Percentiles rank a stretch among this genome's conserved stretches.
Evolutionary conservation across 2,797 vertebrate genomes (phyloP).

Genomic region (Tenualosa thibaudeaui): DNA sequence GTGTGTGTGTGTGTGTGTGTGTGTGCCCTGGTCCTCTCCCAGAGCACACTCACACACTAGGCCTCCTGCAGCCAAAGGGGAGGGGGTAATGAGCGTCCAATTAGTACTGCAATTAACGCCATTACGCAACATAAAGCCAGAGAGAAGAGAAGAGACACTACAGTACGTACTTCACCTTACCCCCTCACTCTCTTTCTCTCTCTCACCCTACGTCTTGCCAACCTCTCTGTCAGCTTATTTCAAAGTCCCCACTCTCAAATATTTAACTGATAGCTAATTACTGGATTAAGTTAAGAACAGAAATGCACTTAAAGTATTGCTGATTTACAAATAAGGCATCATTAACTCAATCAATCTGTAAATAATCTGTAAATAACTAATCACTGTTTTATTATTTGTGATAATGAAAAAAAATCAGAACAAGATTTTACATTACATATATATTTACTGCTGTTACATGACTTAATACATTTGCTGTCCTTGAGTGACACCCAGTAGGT

Average conservation of each 20-base stretch:
- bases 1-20: neutral
- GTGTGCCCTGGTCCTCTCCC: neutral
- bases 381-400: neutral
- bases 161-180: conserved; percentile 47
- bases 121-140: conserved; percentile 30
- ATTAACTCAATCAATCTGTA: neutral
- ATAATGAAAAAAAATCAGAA: too few species aligned
- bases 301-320: neutral
- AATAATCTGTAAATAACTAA: neutral
- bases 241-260: neutral
- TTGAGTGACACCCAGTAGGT: neutral
- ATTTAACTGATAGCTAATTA: neutral
- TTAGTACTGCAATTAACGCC: conserved; percentile 38
- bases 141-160: neutral
- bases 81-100: conserved; percentile 31
- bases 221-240: neutral
- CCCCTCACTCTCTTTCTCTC: neutral
- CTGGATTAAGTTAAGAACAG: neutral
- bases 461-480: neutral
- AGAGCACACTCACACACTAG: neutral
- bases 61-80: conserved; percentile 1
- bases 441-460: neutral
- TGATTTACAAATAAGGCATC: neutral
- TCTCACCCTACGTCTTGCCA: conserved; percentile 24
- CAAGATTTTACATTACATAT: neutral